phyloP scores from a whole-genome alignment of 1,140 invertebrate species.

The Macrosteles quadrilineatus region DNA sequence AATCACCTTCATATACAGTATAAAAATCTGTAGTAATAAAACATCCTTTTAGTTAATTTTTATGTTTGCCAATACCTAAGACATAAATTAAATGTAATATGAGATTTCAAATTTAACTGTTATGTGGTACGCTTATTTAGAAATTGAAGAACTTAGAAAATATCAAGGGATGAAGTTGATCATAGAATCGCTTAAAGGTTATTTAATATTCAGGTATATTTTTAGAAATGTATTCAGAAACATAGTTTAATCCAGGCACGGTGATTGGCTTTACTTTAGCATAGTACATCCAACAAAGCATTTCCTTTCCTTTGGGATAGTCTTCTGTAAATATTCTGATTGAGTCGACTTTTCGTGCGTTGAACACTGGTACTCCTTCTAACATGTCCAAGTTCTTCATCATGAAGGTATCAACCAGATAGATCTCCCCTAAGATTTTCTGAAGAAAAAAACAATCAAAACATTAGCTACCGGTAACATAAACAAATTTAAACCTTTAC shows the following conservation, averaged over 20 bases:
- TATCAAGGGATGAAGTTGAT: too few relatives aligned
- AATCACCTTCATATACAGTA: too few relatives aligned
- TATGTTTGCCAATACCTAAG: too few relatives aligned
- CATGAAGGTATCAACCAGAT: conserved; percentile 18
- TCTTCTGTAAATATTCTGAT: conserved; percentile 14
- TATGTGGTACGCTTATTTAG: too few relatives aligned
- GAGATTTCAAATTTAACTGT: too few relatives aligned
- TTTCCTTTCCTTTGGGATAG: neutral
- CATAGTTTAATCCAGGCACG: neutral
- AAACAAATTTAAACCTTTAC: conserved; percentile 8
- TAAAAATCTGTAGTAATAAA: too few relatives aligned
- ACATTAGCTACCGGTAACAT: neutral
- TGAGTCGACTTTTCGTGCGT: conserved; percentile 1
- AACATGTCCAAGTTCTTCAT: neutral
- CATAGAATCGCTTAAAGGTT: too few relatives aligned
- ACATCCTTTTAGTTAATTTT: too few relatives aligned
- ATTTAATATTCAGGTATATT: neutral
- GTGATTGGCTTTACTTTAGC: neutral
- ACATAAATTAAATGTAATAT: too few relatives aligned
- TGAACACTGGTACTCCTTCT: neutral
- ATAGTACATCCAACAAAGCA: conserved; percentile 10
- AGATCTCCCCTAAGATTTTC: conserved; percentile 25
- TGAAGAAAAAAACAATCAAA: neutral
- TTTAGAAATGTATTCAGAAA: conserved; percentile 10
- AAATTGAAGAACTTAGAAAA: too few relatives aligned